phyloP scores from a whole-genome alignment of 2,888 invertebrate genomes.

The Lithophane socia region DNA sequence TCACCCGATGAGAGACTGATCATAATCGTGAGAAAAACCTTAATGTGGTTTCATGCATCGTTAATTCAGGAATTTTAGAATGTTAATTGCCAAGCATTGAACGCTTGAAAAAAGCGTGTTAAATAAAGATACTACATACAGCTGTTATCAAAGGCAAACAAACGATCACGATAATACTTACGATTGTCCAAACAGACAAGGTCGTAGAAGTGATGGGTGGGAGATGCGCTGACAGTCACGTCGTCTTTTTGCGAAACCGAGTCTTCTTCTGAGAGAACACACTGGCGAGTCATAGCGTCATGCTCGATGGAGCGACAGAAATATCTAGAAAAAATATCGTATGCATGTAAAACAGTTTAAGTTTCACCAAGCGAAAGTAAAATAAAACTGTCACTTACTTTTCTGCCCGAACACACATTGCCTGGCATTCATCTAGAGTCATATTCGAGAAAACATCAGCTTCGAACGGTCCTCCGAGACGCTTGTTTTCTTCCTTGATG shows the following conservation, averaged over 20 bases:
- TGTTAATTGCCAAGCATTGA: conserved; percentile 42
- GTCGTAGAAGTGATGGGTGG: conserved; percentile 96
- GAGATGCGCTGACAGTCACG: conserved; percentile 95
- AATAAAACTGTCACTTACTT: conserved; percentile 90
- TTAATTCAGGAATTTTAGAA: conserved; percentile 58
- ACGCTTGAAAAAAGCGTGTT: conserved; percentile 38
- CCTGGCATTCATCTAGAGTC: conserved; percentile 96
- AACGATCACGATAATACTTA: conserved; percentile 89
- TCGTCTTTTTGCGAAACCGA: conserved; percentile 97
- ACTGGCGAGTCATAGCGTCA: conserved; percentile 96
- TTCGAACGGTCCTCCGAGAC: conserved; percentile 96
- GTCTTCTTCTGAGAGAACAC: conserved; percentile 97
- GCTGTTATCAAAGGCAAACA: conserved; percentile 53
- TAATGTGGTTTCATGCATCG: conserved; percentile 81
- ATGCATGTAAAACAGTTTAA: conserved; percentile 12
- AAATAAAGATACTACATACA: conserved; percentile 30
- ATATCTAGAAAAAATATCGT: conserved; percentile 87
- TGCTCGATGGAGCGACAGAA: conserved; percentile 97
- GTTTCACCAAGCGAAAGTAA: conserved; percentile 16
- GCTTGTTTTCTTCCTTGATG: conserved; percentile 97
- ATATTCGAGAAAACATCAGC: conserved; percentile 96
- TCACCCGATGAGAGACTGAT: conserved; percentile 90
- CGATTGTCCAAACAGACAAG: conserved; percentile 97
- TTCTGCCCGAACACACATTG: conserved; percentile 96
- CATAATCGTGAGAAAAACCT: conserved; percentile 87